phyloP scores from a whole-genome alignment of 2,113 vertebrate species.

The Rhagologus leucostigma region DNA sequence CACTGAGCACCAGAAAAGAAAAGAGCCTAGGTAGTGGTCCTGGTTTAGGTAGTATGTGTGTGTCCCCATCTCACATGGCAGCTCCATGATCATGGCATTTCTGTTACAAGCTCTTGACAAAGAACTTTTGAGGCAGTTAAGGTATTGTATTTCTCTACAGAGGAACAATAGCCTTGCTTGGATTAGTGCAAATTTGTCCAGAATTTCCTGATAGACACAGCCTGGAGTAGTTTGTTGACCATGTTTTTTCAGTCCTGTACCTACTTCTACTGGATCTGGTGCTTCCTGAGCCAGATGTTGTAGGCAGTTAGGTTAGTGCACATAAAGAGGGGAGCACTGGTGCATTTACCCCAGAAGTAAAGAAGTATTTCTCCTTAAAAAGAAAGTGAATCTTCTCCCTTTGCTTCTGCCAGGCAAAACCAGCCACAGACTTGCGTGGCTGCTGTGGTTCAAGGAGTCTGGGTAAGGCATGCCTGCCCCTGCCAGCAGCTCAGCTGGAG shows the following conservation, averaged over 20 bases:
- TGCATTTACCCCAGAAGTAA: not conserved
- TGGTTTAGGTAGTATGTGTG: not conserved
- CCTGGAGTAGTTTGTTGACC: not conserved
- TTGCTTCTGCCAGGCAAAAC: not conserved
- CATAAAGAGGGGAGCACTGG: not conserved
- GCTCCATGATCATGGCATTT: not conserved
- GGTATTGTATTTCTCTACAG: not conserved
- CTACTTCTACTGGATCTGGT: not conserved
- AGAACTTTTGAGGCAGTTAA: not conserved
- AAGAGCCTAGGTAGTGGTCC: not conserved
- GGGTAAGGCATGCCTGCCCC: not conserved
- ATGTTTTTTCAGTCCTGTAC: not conserved
- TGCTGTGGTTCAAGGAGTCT: not conserved
- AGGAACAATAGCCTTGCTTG: not conserved
- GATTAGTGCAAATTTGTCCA: not conserved
- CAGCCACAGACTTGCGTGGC: not conserved
- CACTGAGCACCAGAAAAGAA: not conserved
- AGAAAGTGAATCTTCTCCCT: not conserved
- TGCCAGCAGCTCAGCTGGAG: not conserved
- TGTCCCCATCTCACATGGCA: not conserved
- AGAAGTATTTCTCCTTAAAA: not conserved
- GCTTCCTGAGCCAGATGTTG: not conserved
- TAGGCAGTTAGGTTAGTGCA: not conserved
- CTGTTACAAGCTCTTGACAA: not conserved
- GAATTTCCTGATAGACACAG: not conserved